Evolutionary conservation across 1,140 invertebrate species (phyloP), one percentile per base, ranked within the genome.

Genomic region (Apolygus lucorum): DNA sequence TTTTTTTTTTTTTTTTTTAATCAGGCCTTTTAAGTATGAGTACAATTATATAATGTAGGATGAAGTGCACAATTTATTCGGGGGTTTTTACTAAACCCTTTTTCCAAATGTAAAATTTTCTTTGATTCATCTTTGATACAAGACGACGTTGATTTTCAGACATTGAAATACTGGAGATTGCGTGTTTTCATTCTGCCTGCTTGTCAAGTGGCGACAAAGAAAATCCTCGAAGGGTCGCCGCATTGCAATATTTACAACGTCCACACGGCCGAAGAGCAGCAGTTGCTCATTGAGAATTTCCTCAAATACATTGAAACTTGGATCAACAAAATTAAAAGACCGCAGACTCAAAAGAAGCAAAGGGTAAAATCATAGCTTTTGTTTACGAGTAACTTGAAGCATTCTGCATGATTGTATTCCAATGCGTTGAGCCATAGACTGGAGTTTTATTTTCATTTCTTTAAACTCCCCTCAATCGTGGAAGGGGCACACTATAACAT

Each of bases 111-210:
- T 42, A 42, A 42, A 42, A 42, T 42, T n/a, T n/a, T n/a, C n/a
- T n/a, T 8, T 42, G 34, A 42, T 42, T 42, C 17, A 42, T 42
- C 17, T 42, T 65, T 59, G n/a, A n/a, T n/a, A n/a, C n/a, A n/a
- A n/a, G n/a, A n/a, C n/a, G n/a, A n/a, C n/a, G n/a, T 74, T 72
- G 72, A 71, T 54, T 78, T 78, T 27, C 70, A 91, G 88, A 84
- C 87, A 13, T 81, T 96, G 1, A 98, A 98, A 82, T 98, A 91
- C 78, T 98, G 95, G 96, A 84, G 95, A 72, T 93, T 95, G 78
- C 84, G 95, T 27, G 89, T 97, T 73, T 89, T 94, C 72, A 77
- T 98, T 2, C 77, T 98, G 54, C 95, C 95, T 1, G 77, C 88
- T 2, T 84, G 85, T 72, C 90, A 88, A 76, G 79, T 84, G 24